Evolutionary conservation across 2,888 invertebrate species (phyloP).

Genomic region (Troglohyphantes excavatus): DNA sequence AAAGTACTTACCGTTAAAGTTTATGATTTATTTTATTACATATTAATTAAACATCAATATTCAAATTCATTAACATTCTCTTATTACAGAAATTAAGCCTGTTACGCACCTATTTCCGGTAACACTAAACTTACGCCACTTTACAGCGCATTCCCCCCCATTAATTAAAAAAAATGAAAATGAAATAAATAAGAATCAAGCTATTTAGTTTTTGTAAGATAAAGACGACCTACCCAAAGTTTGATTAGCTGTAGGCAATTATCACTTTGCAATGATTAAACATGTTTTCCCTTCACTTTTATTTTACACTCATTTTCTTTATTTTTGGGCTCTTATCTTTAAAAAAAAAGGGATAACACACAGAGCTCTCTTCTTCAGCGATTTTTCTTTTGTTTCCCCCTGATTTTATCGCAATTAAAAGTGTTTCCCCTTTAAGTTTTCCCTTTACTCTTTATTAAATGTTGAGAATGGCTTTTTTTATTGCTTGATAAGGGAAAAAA

Average conservation of each 20-base stretch:
- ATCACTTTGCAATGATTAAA: slow-evolving; percentile 49
- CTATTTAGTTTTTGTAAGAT: slow-evolving; percentile 43
- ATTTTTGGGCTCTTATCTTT: slow-evolving; percentile 9
- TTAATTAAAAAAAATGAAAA: slow-evolving; percentile 2
- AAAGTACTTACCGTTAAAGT: too few relatives aligned
- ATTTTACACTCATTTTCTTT: slow-evolving; percentile 33
- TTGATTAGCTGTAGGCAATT: slow-evolving; percentile 52
- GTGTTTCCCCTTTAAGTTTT: slow-evolving; percentile 10
- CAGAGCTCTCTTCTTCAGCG: not conserved
- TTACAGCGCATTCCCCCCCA: not conserved
- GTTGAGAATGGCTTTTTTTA: slow-evolving; percentile 17
- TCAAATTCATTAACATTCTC: too few relatives aligned
- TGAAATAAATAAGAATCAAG: not conserved
- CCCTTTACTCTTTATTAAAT: slow-evolving; percentile 18
- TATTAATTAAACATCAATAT: too few relatives aligned
- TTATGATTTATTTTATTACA: too few relatives aligned
- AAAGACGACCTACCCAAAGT: slow-evolving; percentile 8
- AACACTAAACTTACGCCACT: not conserved
- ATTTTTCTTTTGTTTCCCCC: slow-evolving; percentile 25
- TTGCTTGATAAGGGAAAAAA: not conserved
- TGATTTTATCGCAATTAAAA: slow-evolving; percentile 57
- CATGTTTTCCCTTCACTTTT: slow-evolving; percentile 23
- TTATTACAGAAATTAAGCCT: too few relatives aligned
- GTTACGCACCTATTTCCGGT: too few relatives aligned
- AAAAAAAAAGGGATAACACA: slow-evolving; percentile 31